Evolutionary conservation across 2,888 invertebrate genomes (phyloP), one percentile per base, ranked within the genome.

Genomic region (Plagodis dolabraria): DNA sequence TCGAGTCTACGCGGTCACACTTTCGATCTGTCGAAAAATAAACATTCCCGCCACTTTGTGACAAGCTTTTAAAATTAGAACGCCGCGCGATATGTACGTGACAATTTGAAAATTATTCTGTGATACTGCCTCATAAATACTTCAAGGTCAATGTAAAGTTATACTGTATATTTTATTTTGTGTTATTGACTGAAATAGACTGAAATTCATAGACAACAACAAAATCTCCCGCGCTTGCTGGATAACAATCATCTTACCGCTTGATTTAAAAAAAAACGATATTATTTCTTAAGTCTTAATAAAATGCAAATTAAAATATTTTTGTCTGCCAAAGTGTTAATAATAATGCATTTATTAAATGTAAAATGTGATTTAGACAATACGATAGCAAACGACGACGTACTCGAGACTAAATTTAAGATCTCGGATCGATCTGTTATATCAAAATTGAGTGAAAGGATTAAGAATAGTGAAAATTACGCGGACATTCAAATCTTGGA

Each of bases 401-500:
- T 85, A 2, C 70, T 71, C 6, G 77, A 77, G 12, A 71, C 78
- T 0, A 88, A 86, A 71, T 82, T 87, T 63, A 68, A 83, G 5
- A 55, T 85, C 36, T 56, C 59, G 0, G 80, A 85, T 10, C 33
- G 42, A 22, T 47, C 56, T 36, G 70, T 81, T 0, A 47, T 88
- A 5, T 83, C 73, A 64, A 81, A 68, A 63, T 63, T 83, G 0
- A 84, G 81, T 0, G 76, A 76, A 54, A 70, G 74, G 0, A 59
- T 70, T 1, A 56, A 57, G 53, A 61, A 53, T 22, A 49, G 8
- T 48, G 8, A 57, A 8, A 49, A 57, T 50, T 61, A 43, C 12
- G 60, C 56, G 5, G 92, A 92, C 34, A 86, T 92, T 51, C 88
- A 88, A 0, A 72, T 92, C 10, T 70, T 92, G 64, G 89, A 86